Conservation (phyloP, 2,113 vertebrate species). For the Isurus oxyrinchus region DNA sequence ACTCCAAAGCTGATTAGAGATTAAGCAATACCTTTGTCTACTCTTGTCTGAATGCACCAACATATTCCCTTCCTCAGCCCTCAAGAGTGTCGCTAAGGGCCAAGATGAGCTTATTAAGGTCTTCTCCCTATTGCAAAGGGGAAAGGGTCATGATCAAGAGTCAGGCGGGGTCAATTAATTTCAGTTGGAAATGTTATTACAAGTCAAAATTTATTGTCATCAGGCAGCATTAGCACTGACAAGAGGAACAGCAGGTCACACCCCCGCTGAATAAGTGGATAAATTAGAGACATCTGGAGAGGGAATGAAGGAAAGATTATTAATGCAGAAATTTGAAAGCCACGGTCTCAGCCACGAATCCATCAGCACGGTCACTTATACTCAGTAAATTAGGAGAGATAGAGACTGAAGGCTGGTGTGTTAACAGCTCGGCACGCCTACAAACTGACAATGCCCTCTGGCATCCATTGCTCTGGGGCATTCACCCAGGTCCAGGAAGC, state of each 20-base stretch:
- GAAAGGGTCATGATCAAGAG: constrained; percentile 45
- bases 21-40: constrained; percentile 30
- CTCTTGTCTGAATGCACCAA: background rate
- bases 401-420: constrained; percentile 67
- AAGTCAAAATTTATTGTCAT: constrained; percentile 56
- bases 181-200: constrained; percentile 56
- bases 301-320: constrained; percentile 60
- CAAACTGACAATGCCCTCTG: constrained; percentile 45
- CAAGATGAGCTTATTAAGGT: constrained; percentile 36
- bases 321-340: constrained; percentile 71
- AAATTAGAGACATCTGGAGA: constrained; percentile 60
- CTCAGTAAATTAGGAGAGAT: constrained; percentile 69
- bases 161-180: constrained; percentile 53
- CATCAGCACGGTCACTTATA: constrained; percentile 59
- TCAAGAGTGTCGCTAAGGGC: background rate
- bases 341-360: constrained; percentile 70
- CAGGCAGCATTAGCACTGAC: constrained; percentile 53
- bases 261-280: constrained; percentile 55
- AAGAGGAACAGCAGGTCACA: constrained; percentile 49
- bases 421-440: constrained; percentile 50
- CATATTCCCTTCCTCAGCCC: background rate
- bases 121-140: constrained; percentile 42
- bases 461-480: background rate
- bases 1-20: constrained; percentile 40
- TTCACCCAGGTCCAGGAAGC: constrained; percentile 41